Base-by-base conservation (phyloP, 2,113 vertebrate species). In the Machaerirhynchus nigripectus region DNA sequence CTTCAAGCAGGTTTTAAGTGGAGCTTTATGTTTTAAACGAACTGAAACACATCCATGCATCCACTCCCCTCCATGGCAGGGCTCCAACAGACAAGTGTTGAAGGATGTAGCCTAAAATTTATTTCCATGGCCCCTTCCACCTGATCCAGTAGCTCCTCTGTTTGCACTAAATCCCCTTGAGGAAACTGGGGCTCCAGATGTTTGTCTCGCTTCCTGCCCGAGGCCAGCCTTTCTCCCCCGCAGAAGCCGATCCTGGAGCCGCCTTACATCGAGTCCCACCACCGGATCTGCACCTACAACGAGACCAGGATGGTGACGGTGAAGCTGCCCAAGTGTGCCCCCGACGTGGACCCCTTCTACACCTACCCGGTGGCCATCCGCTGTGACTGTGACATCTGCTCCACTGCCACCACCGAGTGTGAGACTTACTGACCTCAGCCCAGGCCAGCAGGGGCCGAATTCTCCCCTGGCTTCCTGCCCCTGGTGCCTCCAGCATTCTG, bases 201-300 rank as follows among this genome's bases (percentile, higher is more conserved):
- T n/a, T 90, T 83, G 15, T 21, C 64, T 69, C 22, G 10, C 46
- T 40, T 30, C 47, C 63, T 80, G 50, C 46, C 82, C 96, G 86
- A 97, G 6, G 33, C 31, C 44, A 19, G 13, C 13, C 2, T 55
- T 86, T 95, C 47, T 77, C 17, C 74, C 47, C 42, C 14, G 10
- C 97, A 99, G 99, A 99, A 98, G 79, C 99, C 99, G 0, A 94
- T 99, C 52, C 96, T 99, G 96, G 98, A 99, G 57, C 98, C 98
- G 0, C 99, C 99, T 4, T 99, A 98, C 97, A 97, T 99, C 0
- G 98, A 99, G 96, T 98, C 98, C 28, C 88, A 98, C 91, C 99
- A 99, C 94, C 97, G 98, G 0, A 98, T 99, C 52, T 99, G 99
- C 81, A 99, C 98, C 84, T 99, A 99, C 98, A 99, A 99, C 0